Conservation (phyloP, 2,888 invertebrate species). For the Entomobrya proxima region DNA sequence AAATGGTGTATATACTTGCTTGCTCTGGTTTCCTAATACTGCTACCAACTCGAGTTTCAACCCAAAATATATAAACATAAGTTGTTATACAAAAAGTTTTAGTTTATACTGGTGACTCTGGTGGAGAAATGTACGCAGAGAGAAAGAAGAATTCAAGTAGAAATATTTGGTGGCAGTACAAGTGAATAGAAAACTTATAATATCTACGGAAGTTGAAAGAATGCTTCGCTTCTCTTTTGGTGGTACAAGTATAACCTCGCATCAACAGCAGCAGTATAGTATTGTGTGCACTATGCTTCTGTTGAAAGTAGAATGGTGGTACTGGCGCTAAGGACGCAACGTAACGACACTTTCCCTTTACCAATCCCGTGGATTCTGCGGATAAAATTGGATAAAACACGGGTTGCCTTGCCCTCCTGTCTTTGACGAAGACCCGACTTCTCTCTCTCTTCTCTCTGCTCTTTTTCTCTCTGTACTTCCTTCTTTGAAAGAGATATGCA, state of each 20-base stretch:
- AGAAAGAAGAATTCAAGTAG: background rate
- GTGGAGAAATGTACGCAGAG: background rate
- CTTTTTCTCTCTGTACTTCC: slow-evolving; percentile 32
- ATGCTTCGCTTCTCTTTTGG: background rate
- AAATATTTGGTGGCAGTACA: slow-evolving; percentile 17
- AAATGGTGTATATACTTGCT: slow-evolving; percentile 17
- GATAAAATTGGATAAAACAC: slow-evolving; percentile 68
- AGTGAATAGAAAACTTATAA: background rate
- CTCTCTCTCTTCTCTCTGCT: slow-evolving; percentile 41
- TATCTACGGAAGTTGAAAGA: slow-evolving; percentile 8
- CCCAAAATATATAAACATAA: background rate
- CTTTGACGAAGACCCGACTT: slow-evolving; percentile 64
- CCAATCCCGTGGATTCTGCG: slow-evolving; percentile 69
- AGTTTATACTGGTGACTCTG: background rate
- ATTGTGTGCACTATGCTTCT: slow-evolving; percentile 28
- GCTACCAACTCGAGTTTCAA: no score
- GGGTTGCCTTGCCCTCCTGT: slow-evolving; percentile 66
- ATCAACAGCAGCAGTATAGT: background rate
- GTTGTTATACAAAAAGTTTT: background rate
- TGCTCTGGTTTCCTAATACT: background rate
- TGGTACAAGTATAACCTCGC: background rate
- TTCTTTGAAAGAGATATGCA: slow-evolving; percentile 22
- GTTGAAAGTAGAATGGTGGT: slow-evolving; percentile 62
- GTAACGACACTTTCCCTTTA: slow-evolving; percentile 70
- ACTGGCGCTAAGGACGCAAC: slow-evolving; percentile 66